These are phyloP conservation scores for Ophthalmotilapia sp. DNA, from an alignment of 2,113 vertebrate genomes.

Conservation along the genomic window DNA sequence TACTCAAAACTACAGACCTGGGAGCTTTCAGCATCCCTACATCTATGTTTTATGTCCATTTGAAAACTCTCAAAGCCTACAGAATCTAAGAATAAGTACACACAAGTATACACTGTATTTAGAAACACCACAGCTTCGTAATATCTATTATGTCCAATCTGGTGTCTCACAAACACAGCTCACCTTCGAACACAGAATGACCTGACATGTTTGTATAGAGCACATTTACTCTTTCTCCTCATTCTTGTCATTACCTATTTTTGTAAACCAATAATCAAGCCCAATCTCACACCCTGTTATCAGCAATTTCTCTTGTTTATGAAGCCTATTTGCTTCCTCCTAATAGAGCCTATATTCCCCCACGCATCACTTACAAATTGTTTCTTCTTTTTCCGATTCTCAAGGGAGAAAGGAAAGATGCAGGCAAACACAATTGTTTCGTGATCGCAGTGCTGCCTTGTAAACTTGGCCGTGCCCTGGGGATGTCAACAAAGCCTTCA, in stretches of 20 bases:
- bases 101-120: neutral
- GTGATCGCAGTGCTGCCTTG: constrained; percentile 12
- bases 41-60: neutral
- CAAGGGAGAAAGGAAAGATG: neutral
- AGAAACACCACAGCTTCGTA: neutral
- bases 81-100: neutral
- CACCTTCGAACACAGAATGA: neutral
- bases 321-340: neutral
- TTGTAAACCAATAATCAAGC: constrained; percentile 1
- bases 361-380: neutral
- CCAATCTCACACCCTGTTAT: neutral
- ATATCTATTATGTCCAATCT: neutral
- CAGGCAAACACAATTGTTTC: constrained; percentile 36
- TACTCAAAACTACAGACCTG: neutral
- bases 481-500: constrained; percentile 44
- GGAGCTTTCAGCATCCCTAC: neutral
- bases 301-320: neutral
- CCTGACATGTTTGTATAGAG: neutral
- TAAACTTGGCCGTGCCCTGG: constrained; percentile 21
- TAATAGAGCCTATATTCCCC: neutral
- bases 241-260: neutral
- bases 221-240: neutral
- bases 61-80: neutral
- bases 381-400: neutral
- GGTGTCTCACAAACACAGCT: neutral